These are phyloP conservation scores for Hypothenemus hampei DNA, from an alignment of 1,140 invertebrate species.

Conservation along the genomic window DNA sequence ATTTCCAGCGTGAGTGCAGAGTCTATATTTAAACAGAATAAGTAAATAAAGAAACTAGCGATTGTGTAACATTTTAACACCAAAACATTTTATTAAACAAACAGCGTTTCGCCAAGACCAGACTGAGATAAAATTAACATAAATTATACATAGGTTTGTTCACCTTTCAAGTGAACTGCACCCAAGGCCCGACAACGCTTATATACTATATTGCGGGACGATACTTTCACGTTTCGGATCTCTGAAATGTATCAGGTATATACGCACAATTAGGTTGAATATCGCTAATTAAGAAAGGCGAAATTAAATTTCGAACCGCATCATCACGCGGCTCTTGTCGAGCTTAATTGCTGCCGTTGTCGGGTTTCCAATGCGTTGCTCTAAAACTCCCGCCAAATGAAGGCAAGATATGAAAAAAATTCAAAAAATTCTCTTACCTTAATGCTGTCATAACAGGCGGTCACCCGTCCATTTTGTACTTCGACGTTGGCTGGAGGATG, in stretches of 20 bases:
- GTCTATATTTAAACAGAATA: not conserved
- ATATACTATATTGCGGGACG: not conserved
- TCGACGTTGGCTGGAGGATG: constrained; percentile 99
- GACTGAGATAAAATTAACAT: constrained; percentile 11
- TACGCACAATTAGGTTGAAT: not conserved
- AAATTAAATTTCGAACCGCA: not conserved
- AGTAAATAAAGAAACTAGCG: too few species aligned
- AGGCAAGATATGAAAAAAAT: too few species aligned
- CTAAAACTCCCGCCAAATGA: too few species aligned
- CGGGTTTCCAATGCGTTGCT: too few species aligned
- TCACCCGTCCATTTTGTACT: constrained; percentile 99
- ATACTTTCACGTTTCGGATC: not conserved
- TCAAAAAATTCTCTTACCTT: constrained; percentile 72
- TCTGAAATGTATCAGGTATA: too few species aligned
- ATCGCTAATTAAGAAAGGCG: not conserved
- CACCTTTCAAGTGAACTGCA: constrained; percentile 6
- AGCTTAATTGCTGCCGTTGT: not conserved
- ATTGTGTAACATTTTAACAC: constrained; percentile 3
- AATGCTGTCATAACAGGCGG: constrained; percentile 99
- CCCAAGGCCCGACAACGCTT: not conserved
- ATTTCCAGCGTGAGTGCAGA: not conserved
- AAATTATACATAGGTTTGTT: constrained; percentile 10
- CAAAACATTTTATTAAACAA: constrained; percentile 8
- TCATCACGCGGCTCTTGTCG: not conserved
- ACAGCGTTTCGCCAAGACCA: constrained; percentile 6